phyloP scores from a whole-genome alignment of 1,140 invertebrate species.

The Micrasema minimum region DNA sequence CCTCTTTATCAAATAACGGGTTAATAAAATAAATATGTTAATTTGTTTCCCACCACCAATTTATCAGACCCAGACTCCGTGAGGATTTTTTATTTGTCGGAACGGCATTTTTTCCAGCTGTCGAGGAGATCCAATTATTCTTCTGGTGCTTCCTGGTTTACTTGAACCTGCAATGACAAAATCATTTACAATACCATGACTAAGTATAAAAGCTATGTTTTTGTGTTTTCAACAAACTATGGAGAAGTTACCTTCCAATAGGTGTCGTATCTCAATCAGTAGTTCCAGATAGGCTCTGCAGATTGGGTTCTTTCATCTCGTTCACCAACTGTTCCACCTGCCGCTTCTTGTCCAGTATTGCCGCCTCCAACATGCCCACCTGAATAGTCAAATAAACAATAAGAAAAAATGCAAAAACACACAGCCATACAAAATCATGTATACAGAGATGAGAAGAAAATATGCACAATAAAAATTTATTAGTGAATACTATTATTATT shows the following conservation, averaged over 20 bases:
- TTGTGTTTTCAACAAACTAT: too few species aligned
- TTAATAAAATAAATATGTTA: conserved; percentile 50
- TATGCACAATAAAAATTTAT: too few species aligned
- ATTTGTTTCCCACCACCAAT: conserved; percentile 22
- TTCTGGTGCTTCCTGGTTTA: conserved; percentile 85
- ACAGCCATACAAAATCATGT: too few species aligned
- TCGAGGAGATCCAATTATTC: conserved; percentile 90
- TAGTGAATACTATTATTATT: too few species aligned
- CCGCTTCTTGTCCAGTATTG: conserved; percentile 86
- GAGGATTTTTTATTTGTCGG: conserved; percentile 93
- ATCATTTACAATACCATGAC: too few species aligned
- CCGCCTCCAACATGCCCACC: conserved; percentile 78
- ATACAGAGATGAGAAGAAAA: too few species aligned
- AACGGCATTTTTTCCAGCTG: conserved; percentile 93
- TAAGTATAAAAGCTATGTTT: too few species aligned
- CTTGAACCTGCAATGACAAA: conserved; percentile 72
- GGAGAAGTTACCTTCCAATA: conserved; percentile 74
- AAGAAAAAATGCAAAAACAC: too few species aligned
- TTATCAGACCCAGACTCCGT: conserved; percentile 92
- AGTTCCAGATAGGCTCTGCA: conserved; percentile 86
- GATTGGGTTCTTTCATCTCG: conserved; percentile 92
- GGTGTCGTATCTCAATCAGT: conserved; percentile 84
- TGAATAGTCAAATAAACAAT: conserved; percentile 53
- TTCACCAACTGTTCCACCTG: conserved; percentile 86
- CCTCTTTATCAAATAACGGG: not conserved